Conservation (phyloP, 2,888 invertebrate species). For the Sinopyrophorus schimmeli region DNA sequence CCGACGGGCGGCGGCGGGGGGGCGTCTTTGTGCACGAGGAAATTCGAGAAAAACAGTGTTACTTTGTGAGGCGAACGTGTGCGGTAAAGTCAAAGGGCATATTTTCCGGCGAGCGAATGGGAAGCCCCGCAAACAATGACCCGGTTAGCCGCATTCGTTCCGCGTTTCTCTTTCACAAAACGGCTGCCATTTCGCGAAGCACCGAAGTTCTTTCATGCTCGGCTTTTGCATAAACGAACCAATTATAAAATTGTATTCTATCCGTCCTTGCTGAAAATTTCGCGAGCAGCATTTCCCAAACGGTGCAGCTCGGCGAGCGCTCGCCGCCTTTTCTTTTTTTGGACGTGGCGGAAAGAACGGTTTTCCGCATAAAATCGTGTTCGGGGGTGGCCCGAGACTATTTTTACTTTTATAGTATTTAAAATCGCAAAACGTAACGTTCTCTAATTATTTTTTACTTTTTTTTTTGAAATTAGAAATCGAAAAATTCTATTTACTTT, state of each 20-base stretch:
- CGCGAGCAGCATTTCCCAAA: no score
- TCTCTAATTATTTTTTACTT: no score
- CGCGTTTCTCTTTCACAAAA: slow-evolving; percentile 24
- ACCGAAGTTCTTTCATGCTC: slow-evolving; percentile 31
- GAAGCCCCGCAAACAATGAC: slow-evolving; percentile 33
- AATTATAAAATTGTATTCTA: slow-evolving; percentile 32
- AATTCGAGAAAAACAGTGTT: slow-evolving; percentile 24
- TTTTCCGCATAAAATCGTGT: no score
- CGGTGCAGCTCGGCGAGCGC: no score
- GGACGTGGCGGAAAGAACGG: no score
- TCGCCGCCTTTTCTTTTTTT: no score
- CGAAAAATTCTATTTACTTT: no score
- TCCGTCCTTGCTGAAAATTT: slow-evolving; percentile 25
- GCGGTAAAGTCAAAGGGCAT: slow-evolving; percentile 27
- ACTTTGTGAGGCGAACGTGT: slow-evolving; percentile 20
- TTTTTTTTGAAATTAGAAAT: no score
- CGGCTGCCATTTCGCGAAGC: slow-evolving; percentile 29
- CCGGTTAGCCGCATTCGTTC: slow-evolving; percentile 31
- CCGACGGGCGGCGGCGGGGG: no score
- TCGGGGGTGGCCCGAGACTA: no score
- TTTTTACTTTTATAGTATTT: no score
- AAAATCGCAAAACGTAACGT: no score
- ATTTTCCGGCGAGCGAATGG: slow-evolving; percentile 27
- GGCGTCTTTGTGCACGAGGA: slow-evolving; percentile 11
- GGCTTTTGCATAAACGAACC: slow-evolving; percentile 33